Conservation (phyloP, 2,113 vertebrate species). For the Aepyceros melampus region DNA sequence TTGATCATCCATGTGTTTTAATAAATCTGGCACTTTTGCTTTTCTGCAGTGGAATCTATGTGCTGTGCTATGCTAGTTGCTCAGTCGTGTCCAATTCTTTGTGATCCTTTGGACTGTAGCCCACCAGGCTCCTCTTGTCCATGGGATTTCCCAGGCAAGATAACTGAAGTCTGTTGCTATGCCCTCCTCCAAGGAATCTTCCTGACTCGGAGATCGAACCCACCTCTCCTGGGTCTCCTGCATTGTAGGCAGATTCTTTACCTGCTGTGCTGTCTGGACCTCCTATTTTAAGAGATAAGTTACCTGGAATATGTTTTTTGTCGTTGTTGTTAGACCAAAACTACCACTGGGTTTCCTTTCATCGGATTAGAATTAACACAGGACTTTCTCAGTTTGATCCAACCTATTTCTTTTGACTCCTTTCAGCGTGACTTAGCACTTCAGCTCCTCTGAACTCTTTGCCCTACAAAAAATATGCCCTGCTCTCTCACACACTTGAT, state of each 20-base stretch:
- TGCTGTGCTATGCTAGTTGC: not conserved
- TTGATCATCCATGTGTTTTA: not conserved
- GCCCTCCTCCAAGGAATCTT: not conserved
- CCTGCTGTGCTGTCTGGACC: not conserved
- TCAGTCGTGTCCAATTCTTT: not conserved
- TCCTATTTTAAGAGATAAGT: not conserved
- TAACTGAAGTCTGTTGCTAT: not conserved
- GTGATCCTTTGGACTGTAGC: not conserved
- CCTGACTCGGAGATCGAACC: not conserved
- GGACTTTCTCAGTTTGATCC: not conserved
- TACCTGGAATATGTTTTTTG: not conserved
- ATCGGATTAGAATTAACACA: not conserved
- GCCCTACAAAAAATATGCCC: not conserved
- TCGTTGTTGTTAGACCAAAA: not conserved
- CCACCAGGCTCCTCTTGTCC: not conserved
- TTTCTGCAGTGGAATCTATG: not conserved
- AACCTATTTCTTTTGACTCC: not conserved
- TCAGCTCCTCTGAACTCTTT: not conserved
- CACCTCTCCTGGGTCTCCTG: not conserved
- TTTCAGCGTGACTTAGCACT: not conserved
- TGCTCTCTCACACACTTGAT: not conserved
- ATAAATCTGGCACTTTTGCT: not conserved
- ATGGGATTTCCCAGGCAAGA: not conserved
- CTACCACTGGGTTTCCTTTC: not conserved
- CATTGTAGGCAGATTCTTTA: not conserved